Base-by-base conservation (phyloP, 2,113 vertebrate genomes). In the Herpailurus yagouaroundi region DNA sequence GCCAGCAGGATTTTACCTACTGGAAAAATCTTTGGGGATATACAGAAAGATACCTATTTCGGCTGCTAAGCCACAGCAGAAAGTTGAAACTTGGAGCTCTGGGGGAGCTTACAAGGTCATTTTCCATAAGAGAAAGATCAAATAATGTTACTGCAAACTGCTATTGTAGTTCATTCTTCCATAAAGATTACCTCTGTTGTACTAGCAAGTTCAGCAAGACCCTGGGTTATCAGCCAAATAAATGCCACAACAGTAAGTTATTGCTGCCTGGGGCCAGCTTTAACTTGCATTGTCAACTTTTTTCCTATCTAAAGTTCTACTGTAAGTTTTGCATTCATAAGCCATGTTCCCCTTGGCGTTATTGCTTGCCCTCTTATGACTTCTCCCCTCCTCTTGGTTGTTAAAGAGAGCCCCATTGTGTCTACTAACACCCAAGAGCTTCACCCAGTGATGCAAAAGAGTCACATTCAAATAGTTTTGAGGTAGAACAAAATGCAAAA, bases 291-390 rank as follows among this genome's bases (percentile, higher is more conserved):
- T 38, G 91, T 98, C 98, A 97, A 95, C 94, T 97, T 95, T 94
- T 97, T 81, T 27, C 84, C 91, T 91, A 63, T 90, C 98, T 96
- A 66, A 94, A 97, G 63, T 57, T 85, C 94, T 98, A 98, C 98
- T 98, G 97, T 98, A 98, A 98, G 97, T 98, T 99, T 98, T 98
- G 91, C 95, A 98, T 98, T 99, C 98, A 98, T 98, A 99, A 99
- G 98, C 91, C 92, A 94, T 95, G 87, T 95, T 97, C 97, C 97
- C 92, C 97, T 98, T 98, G 97, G 98, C 95, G 98, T 97, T 93
- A 96, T 90, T 96, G 95, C 96, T 82, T 98, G 98, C 98, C 97
- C 97, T 98, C 97, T 97, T 91, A 64, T 98, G 98, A 99, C 98
- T 98, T 98, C 93, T 90, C 97, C 97, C 98, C 79, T 14, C 94